These are phyloP conservation scores for Julus scanicus DNA, from an alignment of 2,888 invertebrate species.

Conservation along the genomic window DNA sequence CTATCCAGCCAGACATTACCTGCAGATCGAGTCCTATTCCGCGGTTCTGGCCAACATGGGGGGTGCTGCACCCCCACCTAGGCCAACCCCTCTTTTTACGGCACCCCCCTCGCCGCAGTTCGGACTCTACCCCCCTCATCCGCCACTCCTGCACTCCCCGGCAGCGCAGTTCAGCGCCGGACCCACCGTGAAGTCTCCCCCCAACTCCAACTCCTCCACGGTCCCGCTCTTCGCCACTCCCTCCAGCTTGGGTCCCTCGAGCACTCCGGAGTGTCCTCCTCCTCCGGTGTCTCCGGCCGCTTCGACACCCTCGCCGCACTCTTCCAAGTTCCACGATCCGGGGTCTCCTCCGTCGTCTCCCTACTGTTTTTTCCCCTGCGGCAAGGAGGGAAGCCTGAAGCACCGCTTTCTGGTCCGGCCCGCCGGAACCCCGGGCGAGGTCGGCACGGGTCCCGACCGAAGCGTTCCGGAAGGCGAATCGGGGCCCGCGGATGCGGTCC, in stretches of 20 bases:
- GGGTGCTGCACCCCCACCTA: background rate
- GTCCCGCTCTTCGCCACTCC: background rate
- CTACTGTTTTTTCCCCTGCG: conserved; percentile 69
- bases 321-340: background rate
- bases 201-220: conserved; percentile 4
- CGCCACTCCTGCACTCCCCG: background rate
- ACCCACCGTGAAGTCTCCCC: background rate
- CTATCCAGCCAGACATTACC: conserved; percentile 29
- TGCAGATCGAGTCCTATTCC: conserved; percentile 51
- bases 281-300: background rate
- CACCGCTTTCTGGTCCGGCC: conserved; percentile 73
- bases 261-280: background rate
- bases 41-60: background rate
- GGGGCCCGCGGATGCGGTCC: conserved; percentile 47
- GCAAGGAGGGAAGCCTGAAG: conserved; percentile 74
- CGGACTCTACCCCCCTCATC: conserved; percentile 43
- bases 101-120: conserved; percentile 44
- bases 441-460: conserved; percentile 60
- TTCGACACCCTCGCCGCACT: conserved; percentile 19
- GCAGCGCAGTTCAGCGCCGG: background rate
- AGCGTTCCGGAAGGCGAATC: conserved; percentile 63
- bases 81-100: conserved; percentile 45
- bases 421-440: conserved; percentile 62
- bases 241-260: background rate
- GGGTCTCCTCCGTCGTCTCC: conserved; percentile 12